A percentile compares a stretch with the other conserved stretches of the same genome.
These are phyloP conservation scores for Desmophyllum pertusum DNA, from an alignment of 92 coral and sea anemone species.

Conservation along the genomic window DNA sequence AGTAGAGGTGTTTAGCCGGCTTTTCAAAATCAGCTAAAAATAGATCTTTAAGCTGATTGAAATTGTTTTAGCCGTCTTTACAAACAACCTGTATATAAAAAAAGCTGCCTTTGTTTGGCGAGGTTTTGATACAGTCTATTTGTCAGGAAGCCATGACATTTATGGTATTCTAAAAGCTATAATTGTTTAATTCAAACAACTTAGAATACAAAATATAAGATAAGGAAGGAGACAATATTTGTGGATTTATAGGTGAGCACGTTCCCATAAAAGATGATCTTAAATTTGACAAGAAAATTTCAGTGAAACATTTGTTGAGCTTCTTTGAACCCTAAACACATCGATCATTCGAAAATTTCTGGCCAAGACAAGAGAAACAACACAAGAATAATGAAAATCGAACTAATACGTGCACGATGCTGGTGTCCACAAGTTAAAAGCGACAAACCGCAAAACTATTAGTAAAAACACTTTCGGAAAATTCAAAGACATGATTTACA, in stretches of 20 bases:
- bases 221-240: background rate
- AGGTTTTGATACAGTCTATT: slow-evolving; percentile 10
- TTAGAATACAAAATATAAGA: background rate
- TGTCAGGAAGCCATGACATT: slow-evolving; percentile 17
- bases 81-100: slow-evolving; percentile 18
- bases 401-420: slow-evolving; percentile 8
- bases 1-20: background rate
- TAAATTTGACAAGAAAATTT: background rate
- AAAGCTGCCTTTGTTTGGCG: slow-evolving; percentile 10
- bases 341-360: background rate
- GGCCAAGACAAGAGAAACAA: background rate
- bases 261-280: slow-evolving; percentile 4
- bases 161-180: background rate
- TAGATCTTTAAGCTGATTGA: background rate
- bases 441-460: slow-evolving; percentile 33
- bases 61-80: background rate
- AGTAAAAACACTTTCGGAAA: slow-evolving; percentile 17
- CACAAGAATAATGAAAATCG: background rate
- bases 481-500: slow-evolving; percentile 3
- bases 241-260: slow-evolving; percentile 27
- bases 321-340: background rate
- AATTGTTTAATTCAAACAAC: background rate
- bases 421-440: slow-evolving; percentile 22
- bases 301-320: background rate
- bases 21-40: background rate